Evolutionary conservation across 2,113 vertebrate species (phyloP), one percentile per base, ranked within the genome.

Genomic region (Myrmecophaga tridactyla): DNA sequence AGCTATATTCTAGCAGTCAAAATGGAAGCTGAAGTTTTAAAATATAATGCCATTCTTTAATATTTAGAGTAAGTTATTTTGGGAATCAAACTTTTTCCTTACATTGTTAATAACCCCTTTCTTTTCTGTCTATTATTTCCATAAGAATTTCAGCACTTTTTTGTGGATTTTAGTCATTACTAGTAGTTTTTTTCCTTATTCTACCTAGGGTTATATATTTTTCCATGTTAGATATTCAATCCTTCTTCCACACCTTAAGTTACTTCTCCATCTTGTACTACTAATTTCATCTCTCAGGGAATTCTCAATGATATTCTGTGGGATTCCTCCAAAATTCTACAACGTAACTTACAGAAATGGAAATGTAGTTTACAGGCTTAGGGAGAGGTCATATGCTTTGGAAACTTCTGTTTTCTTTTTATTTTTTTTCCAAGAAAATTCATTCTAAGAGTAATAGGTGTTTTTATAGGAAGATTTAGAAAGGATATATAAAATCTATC

Each of bases 231-330:
- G 29, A 27, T 41, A 21, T 29, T 58, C 46, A 46, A 5, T 36
- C 21, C n/a, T 72, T 56, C 15, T 46, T 34, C 3, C 6, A 39
- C 1, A 34, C 3, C 2, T 6, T 78, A 0, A 3, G 17, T 21
- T 39, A 29, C 5, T 60, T 84, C 12, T 73, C 2, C 36, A 21
- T 15, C 23, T 2, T 43, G 13, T 36, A 17, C 7, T 41, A 62
- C 4, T 31, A 58, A 23, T 69, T 77, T 67, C 6, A 60, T 53
- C 36, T 56, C 36, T 14, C 29, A 17, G 39, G 4, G 41, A 48
- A 1, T 46, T 18, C 20, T n/a, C 21, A 6, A 7, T 29, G 36
- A n/a, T 34, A 86, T 67, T 21, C 3, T 1, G 2, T 2, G 25
- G 51, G n/a, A 15, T n/a, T 0, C 15, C 6, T 41, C 20, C 2